These are phyloP conservation scores for Bos taurus DNA, from an alignment of 2,113 vertebrate genomes.

Conservation along the genomic window DNA sequence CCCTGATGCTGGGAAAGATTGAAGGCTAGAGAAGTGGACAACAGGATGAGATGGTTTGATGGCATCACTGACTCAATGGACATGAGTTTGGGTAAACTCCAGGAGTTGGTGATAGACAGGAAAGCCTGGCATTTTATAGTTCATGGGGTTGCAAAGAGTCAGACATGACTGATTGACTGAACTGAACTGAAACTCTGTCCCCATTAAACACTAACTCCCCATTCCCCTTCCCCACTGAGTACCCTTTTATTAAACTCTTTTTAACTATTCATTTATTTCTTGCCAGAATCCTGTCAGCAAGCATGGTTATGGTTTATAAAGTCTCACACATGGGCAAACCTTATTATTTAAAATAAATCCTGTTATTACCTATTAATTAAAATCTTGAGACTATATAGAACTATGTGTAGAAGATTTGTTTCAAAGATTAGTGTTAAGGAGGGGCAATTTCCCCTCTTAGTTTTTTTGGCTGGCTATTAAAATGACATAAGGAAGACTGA, in stretches of 20 bases:
- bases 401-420: neutral
- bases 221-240: neutral
- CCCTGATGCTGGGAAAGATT: neutral
- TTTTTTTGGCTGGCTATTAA: neutral
- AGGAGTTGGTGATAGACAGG: neutral
- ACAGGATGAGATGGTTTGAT: neutral
- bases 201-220: neutral
- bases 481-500: neutral
- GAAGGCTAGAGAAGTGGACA: rapidly evolving
- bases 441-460: neutral
- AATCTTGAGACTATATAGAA: neutral
- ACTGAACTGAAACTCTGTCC: neutral
- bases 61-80: neutral
- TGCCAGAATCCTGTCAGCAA: neutral
- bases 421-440: neutral
- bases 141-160: neutral
- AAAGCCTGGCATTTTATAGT: neutral
- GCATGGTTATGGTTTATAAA: neutral
- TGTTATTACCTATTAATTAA: neutral
- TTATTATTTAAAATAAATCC: neutral
- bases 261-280: neutral
- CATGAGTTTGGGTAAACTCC: neutral
- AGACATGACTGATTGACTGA: neutral
- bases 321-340: neutral
- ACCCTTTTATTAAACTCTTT: neutral